These are phyloP conservation scores for Hoplodrina ambigua DNA, from an alignment of 2,888 invertebrate genomes.

Conservation along the genomic window DNA sequence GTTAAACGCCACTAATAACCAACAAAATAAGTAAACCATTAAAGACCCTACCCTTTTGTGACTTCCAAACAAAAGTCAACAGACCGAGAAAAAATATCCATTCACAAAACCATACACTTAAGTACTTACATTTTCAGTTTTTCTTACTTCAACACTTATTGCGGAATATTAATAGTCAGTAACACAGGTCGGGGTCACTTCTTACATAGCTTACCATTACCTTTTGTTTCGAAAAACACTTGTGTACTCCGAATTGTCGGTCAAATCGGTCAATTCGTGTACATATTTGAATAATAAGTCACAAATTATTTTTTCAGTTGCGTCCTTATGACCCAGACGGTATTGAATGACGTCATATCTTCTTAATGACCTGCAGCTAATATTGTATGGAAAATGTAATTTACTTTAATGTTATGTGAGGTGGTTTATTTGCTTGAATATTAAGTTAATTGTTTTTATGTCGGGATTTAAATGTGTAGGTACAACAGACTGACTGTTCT, in stretches of 20 bases:
- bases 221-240: slow-evolving; percentile 74
- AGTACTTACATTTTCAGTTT: slow-evolving; percentile 25
- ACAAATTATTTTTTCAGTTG: slow-evolving; percentile 79
- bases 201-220: slow-evolving; percentile 60
- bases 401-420: not conserved
- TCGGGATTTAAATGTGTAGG: not conserved
- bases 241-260: slow-evolving; percentile 74
- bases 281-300: slow-evolving; percentile 65
- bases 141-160: slow-evolving; percentile 51
- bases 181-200: slow-evolving; percentile 70
- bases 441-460: not conserved
- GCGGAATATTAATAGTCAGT: slow-evolving; percentile 49
- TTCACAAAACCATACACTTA: slow-evolving; percentile 20
- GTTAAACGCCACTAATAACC: not conserved
- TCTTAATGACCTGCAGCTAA: slow-evolving; percentile 54
- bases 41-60: not conserved
- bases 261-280: slow-evolving; percentile 81
- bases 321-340: slow-evolving; percentile 79
- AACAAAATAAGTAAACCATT: slow-evolving; percentile 2
- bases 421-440: slow-evolving; percentile 2
- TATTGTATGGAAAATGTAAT: slow-evolving; percentile 18
- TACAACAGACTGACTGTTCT: no score
- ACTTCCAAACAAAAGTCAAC: slow-evolving; percentile 9
- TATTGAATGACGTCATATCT: slow-evolving; percentile 72
- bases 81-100: slow-evolving; percentile 31